Percentiles rank a stretch among this genome's conserved stretches.
Evolutionary conservation across 2,888 invertebrate genomes (phyloP).

Genomic region (Lasioglossum marginatum): DNA sequence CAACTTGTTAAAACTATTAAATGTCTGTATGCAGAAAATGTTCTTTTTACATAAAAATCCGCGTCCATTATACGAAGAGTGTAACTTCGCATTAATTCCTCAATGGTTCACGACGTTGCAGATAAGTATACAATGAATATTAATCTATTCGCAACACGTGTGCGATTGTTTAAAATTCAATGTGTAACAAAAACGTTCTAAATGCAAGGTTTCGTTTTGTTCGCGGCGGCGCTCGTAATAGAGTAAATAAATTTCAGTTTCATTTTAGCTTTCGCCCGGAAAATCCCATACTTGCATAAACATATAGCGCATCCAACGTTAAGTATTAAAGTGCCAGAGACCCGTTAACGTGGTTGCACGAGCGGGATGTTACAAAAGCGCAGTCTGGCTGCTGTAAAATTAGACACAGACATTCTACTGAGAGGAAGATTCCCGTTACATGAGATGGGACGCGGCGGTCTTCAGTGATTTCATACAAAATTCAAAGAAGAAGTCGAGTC

Average conservation of each 20-base stretch:
- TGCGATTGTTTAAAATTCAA: not conserved
- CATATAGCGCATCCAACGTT: slow-evolving; percentile 9
- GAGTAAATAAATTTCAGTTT: slow-evolving; percentile 8
- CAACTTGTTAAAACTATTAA: too few species aligned
- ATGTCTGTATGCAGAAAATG: not conserved
- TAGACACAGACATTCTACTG: slow-evolving; percentile 2
- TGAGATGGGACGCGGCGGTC: not conserved
- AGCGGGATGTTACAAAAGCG: not conserved
- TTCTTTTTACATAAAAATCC: not conserved
- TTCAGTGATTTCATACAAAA: slow-evolving; percentile 9
- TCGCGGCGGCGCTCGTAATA: not conserved
- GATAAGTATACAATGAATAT: not conserved
- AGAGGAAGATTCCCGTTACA: not conserved
- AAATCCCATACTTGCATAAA: slow-evolving; percentile 4
- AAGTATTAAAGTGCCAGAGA: slow-evolving; percentile 11
- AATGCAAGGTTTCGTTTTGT: not conserved
- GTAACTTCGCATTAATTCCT: not conserved
- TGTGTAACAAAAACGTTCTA: not conserved
- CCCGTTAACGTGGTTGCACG: not conserved
- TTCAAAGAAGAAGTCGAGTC: not conserved
- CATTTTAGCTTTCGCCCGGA: slow-evolving; percentile 4
- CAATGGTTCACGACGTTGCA: not conserved
- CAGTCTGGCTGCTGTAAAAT: slow-evolving; percentile 3
- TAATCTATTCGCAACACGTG: not conserved
- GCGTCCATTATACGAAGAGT: not conserved